These are phyloP conservation scores for Varroa destructor DNA, from an alignment of 1,140 invertebrate species.

Conservation along the genomic window DNA sequence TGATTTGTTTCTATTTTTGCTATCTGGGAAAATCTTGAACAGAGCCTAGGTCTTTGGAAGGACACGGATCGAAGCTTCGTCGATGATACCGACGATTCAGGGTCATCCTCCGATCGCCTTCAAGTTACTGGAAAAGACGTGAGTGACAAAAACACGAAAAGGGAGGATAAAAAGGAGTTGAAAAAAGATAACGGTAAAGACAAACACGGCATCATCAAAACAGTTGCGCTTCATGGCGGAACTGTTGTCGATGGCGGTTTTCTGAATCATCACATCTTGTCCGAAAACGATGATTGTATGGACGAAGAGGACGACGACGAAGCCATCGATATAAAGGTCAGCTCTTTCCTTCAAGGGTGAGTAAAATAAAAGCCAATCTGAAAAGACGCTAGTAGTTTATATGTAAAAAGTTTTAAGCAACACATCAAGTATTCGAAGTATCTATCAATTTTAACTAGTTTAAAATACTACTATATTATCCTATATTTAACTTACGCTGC, in stretches of 20 bases:
- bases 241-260: conserved; percentile 17
- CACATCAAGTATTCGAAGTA: conserved; percentile 1
- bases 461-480: no score
- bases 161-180: conserved; percentile 2
- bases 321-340: conserved; percentile 34
- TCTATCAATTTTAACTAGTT: no score
- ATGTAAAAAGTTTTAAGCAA: conserved; percentile 29
- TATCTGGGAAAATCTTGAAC: conserved; percentile 17
- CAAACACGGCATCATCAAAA: background rate
- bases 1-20: no score
- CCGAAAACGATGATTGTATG: conserved; percentile 28
- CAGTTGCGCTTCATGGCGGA: no score
- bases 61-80: conserved; percentile 43
- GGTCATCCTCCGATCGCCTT: background rate
- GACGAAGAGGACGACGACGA: conserved; percentile 32
- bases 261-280: background rate
- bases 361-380: conserved; percentile 12
- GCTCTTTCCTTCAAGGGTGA: conserved; percentile 29
- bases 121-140: no score
- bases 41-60: conserved; percentile 88
- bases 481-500: no score
- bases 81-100: conserved; percentile 32
- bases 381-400: conserved; percentile 30
- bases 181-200: conserved; percentile 27
- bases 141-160: conserved; percentile 28